Evolutionary conservation across 2,113 vertebrate genomes (phyloP).

Genomic region (Megaceryle torquata): DNA sequence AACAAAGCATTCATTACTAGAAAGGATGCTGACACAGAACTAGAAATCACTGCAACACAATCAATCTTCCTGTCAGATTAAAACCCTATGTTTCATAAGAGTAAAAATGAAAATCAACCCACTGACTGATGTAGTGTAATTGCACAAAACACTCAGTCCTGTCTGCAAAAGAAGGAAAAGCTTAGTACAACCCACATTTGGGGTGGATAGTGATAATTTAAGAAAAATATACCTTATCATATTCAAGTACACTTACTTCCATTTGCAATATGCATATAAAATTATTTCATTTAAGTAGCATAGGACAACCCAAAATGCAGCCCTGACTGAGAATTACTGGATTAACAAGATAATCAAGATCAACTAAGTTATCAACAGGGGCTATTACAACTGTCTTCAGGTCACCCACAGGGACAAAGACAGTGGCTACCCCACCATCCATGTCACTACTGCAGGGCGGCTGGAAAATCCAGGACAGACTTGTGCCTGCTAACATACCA

Average conservation of each 20-base stretch:
- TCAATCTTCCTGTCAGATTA: background rate
- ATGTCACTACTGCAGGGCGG: background rate
- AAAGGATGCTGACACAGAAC: background rate
- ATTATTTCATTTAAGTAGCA: background rate
- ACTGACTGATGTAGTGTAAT: background rate
- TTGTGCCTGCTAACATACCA: background rate
- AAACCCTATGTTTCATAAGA: background rate
- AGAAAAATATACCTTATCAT: background rate
- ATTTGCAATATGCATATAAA: background rate
- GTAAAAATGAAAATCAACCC: background rate
- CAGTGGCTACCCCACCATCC: background rate
- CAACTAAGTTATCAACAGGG: background rate
- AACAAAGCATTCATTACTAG: background rate
- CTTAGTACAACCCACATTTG: background rate
- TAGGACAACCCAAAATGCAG: background rate
- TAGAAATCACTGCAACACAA: conserved; percentile 11
- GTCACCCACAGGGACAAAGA: background rate
- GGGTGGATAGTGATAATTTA: background rate
- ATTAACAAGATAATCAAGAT: background rate
- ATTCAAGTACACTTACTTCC: background rate
- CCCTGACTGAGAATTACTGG: background rate
- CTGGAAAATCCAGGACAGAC: background rate
- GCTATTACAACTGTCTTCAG: background rate
- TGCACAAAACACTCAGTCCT: background rate
- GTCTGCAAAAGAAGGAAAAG: background rate